Evolutionary conservation across 1,140 invertebrate genomes (phyloP), one percentile per base, ranked within the genome.

Genomic region (Oscheius sp.): DNA sequence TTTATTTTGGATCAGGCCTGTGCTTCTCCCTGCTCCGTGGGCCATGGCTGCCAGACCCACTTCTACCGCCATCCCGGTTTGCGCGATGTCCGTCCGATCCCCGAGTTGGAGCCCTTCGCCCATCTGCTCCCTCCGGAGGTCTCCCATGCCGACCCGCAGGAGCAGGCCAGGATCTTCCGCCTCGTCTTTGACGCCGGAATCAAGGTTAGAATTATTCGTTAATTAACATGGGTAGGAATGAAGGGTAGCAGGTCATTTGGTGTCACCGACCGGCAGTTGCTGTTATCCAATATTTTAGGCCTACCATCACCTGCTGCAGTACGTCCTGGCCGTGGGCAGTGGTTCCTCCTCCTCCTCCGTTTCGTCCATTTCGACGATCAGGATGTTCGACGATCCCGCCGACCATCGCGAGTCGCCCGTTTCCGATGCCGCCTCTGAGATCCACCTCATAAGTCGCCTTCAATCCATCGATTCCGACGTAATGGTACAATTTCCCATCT

Each of bases 241-340:
- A n/a, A n/a, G n/a, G n/a, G n/a, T n/a, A n/a, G n/a, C n/a, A n/a
- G n/a, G n/a, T n/a, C n/a, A n/a, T n/a, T n/a, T n/a, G n/a, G n/a
- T n/a, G n/a, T n/a, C n/a, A n/a, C n/a, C n/a, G n/a, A n/a, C n/a
- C n/a, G n/a, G n/a, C n/a, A n/a, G n/a, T n/a, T n/a, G n/a, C n/a
- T n/a, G n/a, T n/a, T n/a, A n/a, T n/a, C n/a, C n/a, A 55, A 15
- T 23, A 7, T 55, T 55, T 55, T 4, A 55, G 49, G 49, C 49
- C 23, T 55, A 55, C 23, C 49, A 55, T 23, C 49, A 55, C 49
- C 49, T 55, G 15, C 23, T 55, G 49, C 49, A 55, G 28, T 55
- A 55, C 28, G 49, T 55, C 7, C 15, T 55, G 15, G 49, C 49
- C 7, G 28, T 26, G 15, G 49, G 49, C 15, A 55, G 49, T 55